Base-by-base conservation (phyloP, 2,797 vertebrate genomes). In the Malacoctenus gilli region DNA sequence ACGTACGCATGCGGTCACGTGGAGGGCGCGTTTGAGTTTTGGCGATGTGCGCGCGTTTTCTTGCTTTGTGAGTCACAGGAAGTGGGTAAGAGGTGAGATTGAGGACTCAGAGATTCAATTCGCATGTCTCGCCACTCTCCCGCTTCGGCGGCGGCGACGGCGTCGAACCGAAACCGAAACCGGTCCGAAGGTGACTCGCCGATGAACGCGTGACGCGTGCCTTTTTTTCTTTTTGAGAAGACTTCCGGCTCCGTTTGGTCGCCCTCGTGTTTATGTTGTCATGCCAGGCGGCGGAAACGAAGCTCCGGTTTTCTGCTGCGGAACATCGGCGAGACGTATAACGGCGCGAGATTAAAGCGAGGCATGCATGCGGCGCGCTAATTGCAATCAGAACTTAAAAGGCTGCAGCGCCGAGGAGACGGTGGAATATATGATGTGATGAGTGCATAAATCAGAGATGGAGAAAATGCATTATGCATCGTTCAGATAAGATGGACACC, bases 331-430 rank as follows among this genome's bases (percentile, higher is more conserved):
- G 54, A 22, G 46, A 41, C 30, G 4, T 41, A 42, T 34, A 46
- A n/a, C n/a, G 35, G 56, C 32, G 22, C 22, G 5, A 61, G 43
- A 79, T 78, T 61, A 79, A 79, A 82, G 77, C 36, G 39, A 59
- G 50, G 62, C 68, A 59, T 59, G 64, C 46, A 72, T 50, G 71
- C 63, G 66, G 48, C 57, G 57, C 38, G n/a, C 57, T 79, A 72
- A 79, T 77, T 85, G 72, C 78, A 86, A 82, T 83, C 69, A 83
- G 68, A 59, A 71, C 78, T 77, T 84, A 74, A 80, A 83, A 85
- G 80, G 71, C 69, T 71, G 59, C 54, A 63, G 68, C 62, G 61
- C 8, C 1, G 57, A 43, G 21, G 59, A 64, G 56, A 59, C 41
- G 67, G 68, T 1, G 13, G 74, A 82, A 85, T 77, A 63, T 68